Conservation (phyloP, 2,113 vertebrate species). For the Chaenogobius annularis region DNA sequence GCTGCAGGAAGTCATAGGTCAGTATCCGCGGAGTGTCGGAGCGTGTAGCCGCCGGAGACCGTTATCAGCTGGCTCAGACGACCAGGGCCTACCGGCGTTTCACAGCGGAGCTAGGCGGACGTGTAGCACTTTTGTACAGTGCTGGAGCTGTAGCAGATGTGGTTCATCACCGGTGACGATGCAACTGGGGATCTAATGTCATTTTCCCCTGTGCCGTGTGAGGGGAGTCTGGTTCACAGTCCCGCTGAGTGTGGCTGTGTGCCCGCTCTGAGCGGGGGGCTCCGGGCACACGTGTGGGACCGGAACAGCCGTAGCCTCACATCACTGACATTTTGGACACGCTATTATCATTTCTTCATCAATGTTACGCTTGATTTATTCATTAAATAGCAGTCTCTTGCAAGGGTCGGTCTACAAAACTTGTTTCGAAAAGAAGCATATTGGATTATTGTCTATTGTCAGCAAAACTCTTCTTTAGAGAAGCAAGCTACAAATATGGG, state of each 20-base stretch:
- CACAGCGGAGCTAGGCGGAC: conserved; percentile 75
- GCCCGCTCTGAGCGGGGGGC: too few species aligned
- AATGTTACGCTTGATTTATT: background rate
- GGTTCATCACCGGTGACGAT: background rate
- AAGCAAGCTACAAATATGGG: conserved; percentile 6
- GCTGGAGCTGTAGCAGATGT: conserved; percentile 15
- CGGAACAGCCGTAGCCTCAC: background rate
- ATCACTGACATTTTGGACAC: background rate
- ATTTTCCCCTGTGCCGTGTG: background rate
- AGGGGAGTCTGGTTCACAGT: background rate
- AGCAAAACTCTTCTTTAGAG: background rate
- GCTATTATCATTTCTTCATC: background rate
- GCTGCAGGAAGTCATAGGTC: conserved; percentile 98
- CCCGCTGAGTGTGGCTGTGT: background rate
- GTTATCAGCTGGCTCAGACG: conserved; percentile 55
- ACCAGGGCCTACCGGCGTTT: conserved; percentile 83
- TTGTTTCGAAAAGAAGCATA: background rate
- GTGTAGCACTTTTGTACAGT: conserved; percentile 49
- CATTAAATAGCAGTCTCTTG: background rate
- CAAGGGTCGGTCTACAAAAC: background rate
- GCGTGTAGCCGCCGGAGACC: background rate
- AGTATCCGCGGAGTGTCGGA: conserved; percentile 63
- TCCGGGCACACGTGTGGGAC: background rate
- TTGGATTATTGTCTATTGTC: background rate
- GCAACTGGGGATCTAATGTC: background rate